Conservation (phyloP, 2,113 vertebrate genomes). For the Lethenteron reissneri region DNA sequence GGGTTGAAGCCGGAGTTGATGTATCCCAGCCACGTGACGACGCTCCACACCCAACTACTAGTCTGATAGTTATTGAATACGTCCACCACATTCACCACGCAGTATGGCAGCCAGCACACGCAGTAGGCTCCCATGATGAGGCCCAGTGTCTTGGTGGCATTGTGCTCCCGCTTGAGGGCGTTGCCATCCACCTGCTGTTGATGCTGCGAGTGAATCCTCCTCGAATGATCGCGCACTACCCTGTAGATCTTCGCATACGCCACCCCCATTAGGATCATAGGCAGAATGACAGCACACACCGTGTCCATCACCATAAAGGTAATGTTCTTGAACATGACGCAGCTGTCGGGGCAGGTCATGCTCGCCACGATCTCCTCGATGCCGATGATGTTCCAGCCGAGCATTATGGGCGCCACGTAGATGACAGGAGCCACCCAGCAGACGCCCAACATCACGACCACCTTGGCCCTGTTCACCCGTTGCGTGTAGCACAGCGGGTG, state of each 20-base stretch:
- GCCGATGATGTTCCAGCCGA: constrained; percentile 32
- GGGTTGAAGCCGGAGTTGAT: constrained; percentile 39
- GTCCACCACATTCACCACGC: constrained; percentile 34
- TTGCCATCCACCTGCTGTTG: constrained; percentile 16
- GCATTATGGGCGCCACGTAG: constrained; percentile 31
- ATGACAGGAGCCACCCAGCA: constrained; percentile 29
- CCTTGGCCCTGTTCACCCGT: constrained; percentile 26
- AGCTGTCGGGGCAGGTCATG: no score
- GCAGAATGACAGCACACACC: constrained; percentile 17
- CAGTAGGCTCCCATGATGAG: constrained; percentile 41
- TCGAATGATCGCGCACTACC: constrained; percentile 27
- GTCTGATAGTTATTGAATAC: constrained; percentile 31
- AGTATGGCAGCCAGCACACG: constrained; percentile 39
- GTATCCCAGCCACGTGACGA: constrained; percentile 37
- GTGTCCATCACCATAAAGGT: not conserved
- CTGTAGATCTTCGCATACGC: constrained; percentile 27
- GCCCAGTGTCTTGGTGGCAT: constrained; percentile 38
- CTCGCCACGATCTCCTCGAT: constrained; percentile 30
- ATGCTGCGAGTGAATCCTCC: constrained; percentile 20
- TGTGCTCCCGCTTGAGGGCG: constrained; percentile 30
- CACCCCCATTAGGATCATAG: constrained; percentile 18
- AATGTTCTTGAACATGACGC: no score
- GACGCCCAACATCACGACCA: constrained; percentile 30
- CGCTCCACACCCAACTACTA: constrained; percentile 25
- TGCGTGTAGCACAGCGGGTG: constrained; percentile 31